Evolutionary conservation across 1,140 invertebrate species (phyloP).

Genomic region (Lethocerus indicus): DNA sequence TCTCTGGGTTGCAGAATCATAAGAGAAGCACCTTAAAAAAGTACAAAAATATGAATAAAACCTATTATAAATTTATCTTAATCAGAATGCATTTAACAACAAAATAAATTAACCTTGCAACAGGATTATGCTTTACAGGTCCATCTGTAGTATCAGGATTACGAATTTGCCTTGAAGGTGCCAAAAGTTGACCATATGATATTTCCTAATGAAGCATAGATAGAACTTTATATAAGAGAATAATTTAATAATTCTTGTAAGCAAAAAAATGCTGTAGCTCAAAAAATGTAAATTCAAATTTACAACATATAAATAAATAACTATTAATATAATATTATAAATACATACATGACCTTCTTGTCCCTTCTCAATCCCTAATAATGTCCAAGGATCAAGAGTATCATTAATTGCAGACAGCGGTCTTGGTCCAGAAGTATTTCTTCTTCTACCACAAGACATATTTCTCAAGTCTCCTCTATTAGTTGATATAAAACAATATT

Average conservation of each 20-base stretch:
- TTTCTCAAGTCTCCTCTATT: conserved; percentile 49
- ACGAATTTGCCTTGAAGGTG: conserved; percentile 45
- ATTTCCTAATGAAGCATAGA: conserved; percentile 36
- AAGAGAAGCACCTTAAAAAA: conserved; percentile 13
- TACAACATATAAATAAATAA: neutral
- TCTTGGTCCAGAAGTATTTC: conserved; percentile 62
- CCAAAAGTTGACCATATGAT: conserved; percentile 69
- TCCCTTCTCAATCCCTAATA: conserved; percentile 61
- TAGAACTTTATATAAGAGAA: neutral
- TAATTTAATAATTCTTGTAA: neutral
- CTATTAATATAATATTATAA: neutral
- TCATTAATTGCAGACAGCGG: conserved; percentile 72
- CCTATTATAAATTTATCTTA: neutral
- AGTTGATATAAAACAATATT: conserved; percentile 12
- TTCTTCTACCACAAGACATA: conserved; percentile 49
- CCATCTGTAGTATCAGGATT: conserved; percentile 16
- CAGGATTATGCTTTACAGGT: conserved; percentile 2
- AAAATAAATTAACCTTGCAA: conserved; percentile 34
- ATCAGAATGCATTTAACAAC: neutral
- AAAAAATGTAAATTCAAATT: neutral
- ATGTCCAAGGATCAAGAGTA: conserved; percentile 65
- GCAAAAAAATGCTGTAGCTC: neutral
- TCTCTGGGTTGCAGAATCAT: conserved; percentile 9
- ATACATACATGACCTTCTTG: conserved; percentile 58
- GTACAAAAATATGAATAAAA: neutral